A percentile compares a stretch with the other conserved stretches of the same genome.
phyloP scores from a whole-genome alignment of 2,888 invertebrate species.

The Gisinianus flammeolus region DNA sequence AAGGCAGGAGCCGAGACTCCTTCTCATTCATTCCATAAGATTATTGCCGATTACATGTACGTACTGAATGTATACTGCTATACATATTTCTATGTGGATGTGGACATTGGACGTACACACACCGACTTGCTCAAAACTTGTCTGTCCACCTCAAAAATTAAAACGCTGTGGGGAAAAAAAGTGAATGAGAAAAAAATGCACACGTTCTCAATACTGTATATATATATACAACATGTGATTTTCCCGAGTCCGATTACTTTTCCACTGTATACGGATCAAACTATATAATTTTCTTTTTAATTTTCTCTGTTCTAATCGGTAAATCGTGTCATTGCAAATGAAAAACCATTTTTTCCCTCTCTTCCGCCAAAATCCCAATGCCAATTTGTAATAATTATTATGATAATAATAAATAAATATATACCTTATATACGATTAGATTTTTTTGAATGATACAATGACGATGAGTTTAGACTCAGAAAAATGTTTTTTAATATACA shows the following conservation, averaged over 20 bases:
- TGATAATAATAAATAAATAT: too few species aligned
- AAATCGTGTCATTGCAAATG: slow-evolving; percentile 28
- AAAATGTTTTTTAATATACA: too few species aligned
- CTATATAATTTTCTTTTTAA: background rate
- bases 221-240: background rate
- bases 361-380: too few species aligned
- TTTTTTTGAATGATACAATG: too few species aligned
- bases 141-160: slow-evolving; percentile 6
- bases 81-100: background rate
- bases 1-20: background rate
- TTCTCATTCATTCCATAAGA: background rate
- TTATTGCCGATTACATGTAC: background rate
- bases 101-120: background rate
- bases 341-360: too few species aligned
- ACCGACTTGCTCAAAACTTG: background rate
- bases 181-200: background rate
- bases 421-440: too few species aligned
- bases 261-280: background rate
- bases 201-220: background rate
- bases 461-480: too few species aligned
- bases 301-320: slow-evolving; percentile 12
- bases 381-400: too few species aligned
- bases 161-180: background rate
- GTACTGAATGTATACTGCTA: background rate
- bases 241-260: background rate